Percentiles rank a stretch among this genome's conserved stretches.
These are phyloP conservation scores for Paracanthobrama guichenoti DNA, from an alignment of 2,113 vertebrate genomes.

Conservation along the genomic window DNA sequence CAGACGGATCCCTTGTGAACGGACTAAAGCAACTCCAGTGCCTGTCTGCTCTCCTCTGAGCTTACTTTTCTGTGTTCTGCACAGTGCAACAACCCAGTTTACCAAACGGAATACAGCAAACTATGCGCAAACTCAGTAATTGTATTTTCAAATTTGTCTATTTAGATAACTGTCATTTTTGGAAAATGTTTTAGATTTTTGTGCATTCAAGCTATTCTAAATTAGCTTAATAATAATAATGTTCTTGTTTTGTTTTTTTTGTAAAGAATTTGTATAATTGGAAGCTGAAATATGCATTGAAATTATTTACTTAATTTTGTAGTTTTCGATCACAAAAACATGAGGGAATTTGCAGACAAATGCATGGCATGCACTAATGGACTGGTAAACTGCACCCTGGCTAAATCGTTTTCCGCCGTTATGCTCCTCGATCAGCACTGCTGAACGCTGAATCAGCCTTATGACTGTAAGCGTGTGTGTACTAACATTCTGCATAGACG, in stretches of 20 bases:
- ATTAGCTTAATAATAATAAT: neutral
- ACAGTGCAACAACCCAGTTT: slow-evolving; percentile 21
- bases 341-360: neutral
- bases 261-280: neutral
- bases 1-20: slow-evolving; percentile 12
- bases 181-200: slow-evolving; percentile 22
- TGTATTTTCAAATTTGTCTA: slow-evolving; percentile 16
- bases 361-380: slow-evolving; percentile 25
- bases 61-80: slow-evolving; percentile 13
- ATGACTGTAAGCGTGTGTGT: slow-evolving; percentile 22
- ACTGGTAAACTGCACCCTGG: neutral
- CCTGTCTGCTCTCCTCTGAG: slow-evolving; percentile 51
- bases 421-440: neutral
- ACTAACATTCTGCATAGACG: neutral
- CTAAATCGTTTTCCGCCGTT: neutral
- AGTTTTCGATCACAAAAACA: neutral
- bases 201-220: slow-evolving; percentile 50
- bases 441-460: slow-evolving; percentile 20
- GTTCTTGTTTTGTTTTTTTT: neutral
- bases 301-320: neutral
- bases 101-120: slow-evolving; percentile 33
- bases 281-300: neutral
- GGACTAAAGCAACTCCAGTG: slow-evolving; percentile 44
- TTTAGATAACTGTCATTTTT: slow-evolving; percentile 6
- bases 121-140: neutral